Conservation (phyloP, 2,797 vertebrate genomes). For the Pseudochirops corinnae region DNA sequence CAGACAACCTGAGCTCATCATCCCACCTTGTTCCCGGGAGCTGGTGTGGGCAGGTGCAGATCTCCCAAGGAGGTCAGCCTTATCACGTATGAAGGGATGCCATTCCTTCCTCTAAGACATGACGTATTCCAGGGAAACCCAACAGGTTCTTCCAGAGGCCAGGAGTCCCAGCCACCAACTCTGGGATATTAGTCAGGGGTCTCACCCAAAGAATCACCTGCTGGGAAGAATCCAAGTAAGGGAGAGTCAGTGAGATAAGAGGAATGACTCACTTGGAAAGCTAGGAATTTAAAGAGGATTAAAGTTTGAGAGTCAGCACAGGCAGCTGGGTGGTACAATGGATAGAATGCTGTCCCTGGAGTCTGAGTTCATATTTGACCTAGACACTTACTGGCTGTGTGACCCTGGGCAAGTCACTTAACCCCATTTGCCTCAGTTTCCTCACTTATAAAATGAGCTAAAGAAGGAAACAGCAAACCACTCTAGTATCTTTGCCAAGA, state of each 20-base stretch:
- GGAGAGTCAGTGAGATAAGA: not conserved
- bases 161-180: slow-evolving; percentile 23
- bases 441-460: not conserved
- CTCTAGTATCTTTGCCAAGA: not conserved
- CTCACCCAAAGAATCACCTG: not conserved
- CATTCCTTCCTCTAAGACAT: slow-evolving; percentile 54
- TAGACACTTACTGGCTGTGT: not conserved
- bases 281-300: not conserved
- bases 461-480: not conserved
- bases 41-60: slow-evolving; percentile 22
- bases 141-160: not conserved
- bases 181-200: not conserved
- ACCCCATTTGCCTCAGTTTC: not conserved
- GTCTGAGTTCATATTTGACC: not conserved
- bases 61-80: slow-evolving; percentile 57
- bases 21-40: slow-evolving; percentile 47
- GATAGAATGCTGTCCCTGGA: not conserved
- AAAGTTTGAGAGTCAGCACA: not conserved
- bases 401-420: not conserved
- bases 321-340: not conserved
- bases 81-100: slow-evolving; percentile 46
- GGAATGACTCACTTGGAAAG: slow-evolving; percentile 46
- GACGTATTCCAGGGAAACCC: slow-evolving; percentile 39
- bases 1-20: slow-evolving; percentile 63
- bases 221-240: not conserved